These are phyloP conservation scores for Illadopsis cleaveri DNA, from an alignment of 2,113 vertebrate genomes.

Conservation along the genomic window DNA sequence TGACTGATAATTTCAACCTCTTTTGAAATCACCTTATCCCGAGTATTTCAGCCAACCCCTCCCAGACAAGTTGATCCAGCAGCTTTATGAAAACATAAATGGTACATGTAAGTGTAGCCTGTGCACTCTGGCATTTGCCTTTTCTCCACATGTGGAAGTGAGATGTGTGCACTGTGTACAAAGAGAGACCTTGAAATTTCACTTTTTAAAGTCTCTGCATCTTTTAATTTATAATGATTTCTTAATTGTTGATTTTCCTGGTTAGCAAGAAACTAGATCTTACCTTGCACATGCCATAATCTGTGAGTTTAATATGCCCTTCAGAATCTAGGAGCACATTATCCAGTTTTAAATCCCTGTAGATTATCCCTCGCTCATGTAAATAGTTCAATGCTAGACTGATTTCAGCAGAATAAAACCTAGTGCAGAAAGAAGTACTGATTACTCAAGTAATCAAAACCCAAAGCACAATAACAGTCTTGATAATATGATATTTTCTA, in stretches of 20 bases:
- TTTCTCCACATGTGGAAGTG: background rate
- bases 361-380: slow-evolving; percentile 98
- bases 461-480: background rate
- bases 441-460: background rate
- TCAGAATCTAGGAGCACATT: slow-evolving; percentile 97
- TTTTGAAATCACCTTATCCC: background rate
- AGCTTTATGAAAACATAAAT: background rate
- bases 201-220: background rate
- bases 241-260: background rate
- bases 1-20: background rate
- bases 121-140: background rate
- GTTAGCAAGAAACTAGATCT: background rate
- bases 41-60: background rate
- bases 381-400: slow-evolving; percentile 98
- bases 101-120: background rate
- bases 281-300: slow-evolving; percentile 99
- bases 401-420: slow-evolving; percentile 99
- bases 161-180: background rate
- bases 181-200: background rate
- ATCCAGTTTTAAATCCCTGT: slow-evolving; percentile 98
- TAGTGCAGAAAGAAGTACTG: slow-evolving; percentile 59
- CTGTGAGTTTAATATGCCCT: slow-evolving; percentile 99
- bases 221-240: background rate
- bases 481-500: background rate
- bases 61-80: background rate